Evolutionary conservation across 53 echinoderm and acorn worm species (phyloP).

Genomic region (Henricia sp.): DNA sequence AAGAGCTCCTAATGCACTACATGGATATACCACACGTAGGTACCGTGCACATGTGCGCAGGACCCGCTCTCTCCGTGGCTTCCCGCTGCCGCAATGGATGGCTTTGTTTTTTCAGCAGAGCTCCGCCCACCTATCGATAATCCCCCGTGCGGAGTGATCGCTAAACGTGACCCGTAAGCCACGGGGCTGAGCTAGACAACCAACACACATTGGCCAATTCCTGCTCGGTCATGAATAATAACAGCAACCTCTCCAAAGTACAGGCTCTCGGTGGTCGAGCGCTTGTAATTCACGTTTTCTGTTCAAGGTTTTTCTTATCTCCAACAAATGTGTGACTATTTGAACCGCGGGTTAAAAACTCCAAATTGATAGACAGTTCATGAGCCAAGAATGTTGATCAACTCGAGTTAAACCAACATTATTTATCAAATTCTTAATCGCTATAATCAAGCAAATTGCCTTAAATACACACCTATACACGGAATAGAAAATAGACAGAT

Average conservation of each 20-base stretch:
- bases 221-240: slow-evolving; percentile 48
- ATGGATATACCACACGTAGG: not conserved
- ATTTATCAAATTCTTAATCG: too few species aligned
- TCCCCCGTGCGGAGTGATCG: slow-evolving; percentile 43
- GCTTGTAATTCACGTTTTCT: slow-evolving; percentile 12
- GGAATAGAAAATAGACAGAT: too few species aligned
- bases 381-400: too few species aligned
- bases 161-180: slow-evolving; percentile 35
- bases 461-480: too few species aligned
- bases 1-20: not conserved
- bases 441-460: too few species aligned
- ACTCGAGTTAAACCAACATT: too few species aligned
- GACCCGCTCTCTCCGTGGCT: slow-evolving; percentile 35
- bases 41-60: not conserved
- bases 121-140: slow-evolving; percentile 52
- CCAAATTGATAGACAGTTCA: not conserved
- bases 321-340: slow-evolving; percentile 24
- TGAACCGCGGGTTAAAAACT: not conserved
- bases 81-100: slow-evolving; percentile 52
- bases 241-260: slow-evolving; percentile 10
- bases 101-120: slow-evolving; percentile 58
- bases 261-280: not conserved
- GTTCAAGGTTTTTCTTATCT: not conserved
- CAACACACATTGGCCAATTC: slow-evolving; percentile 18
- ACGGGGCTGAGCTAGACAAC: slow-evolving; percentile 23